Evolutionary conservation across 2,113 vertebrate species (phyloP).

Genomic region (Aythya baeri): DNA sequence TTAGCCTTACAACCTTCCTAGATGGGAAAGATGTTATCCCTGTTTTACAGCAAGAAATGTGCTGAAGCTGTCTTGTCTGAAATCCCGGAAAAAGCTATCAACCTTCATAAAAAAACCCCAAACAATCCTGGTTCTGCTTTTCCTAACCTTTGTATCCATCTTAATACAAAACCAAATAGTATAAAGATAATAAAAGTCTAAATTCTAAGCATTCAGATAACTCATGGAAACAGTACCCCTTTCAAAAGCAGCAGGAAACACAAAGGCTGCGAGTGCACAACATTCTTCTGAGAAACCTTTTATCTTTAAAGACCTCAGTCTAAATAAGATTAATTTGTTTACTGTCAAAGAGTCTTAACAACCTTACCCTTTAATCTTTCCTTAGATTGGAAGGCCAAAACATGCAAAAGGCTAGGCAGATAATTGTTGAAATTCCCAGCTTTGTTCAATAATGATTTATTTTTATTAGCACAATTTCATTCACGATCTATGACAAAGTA

Average conservation of each 20-base stretch:
- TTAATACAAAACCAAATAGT: neutral
- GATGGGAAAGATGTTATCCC: neutral
- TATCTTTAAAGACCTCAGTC: neutral
- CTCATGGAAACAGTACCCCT: neutral
- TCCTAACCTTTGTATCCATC: neutral
- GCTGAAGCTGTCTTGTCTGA: neutral
- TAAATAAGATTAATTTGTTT: neutral
- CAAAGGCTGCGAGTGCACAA: accelerated
- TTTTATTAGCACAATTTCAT: neutral
- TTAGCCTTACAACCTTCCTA: neutral
- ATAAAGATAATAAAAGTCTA: neutral
- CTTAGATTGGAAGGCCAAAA: neutral
- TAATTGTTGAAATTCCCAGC: neutral
- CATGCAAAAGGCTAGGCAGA: neutral
- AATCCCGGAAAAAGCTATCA: neutral
- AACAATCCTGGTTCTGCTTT: neutral
- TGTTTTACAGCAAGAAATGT: neutral
- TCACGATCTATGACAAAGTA: neutral
- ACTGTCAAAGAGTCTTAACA: neutral
- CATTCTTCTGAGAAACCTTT: neutral
- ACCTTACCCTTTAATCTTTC: neutral
- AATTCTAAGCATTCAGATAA: neutral
- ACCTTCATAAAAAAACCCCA: neutral
- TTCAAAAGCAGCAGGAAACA: neutral
- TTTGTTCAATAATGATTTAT: neutral